Conservation (phyloP, 2,888 invertebrate genomes). For the Agrenia bidenticulata region DNA sequence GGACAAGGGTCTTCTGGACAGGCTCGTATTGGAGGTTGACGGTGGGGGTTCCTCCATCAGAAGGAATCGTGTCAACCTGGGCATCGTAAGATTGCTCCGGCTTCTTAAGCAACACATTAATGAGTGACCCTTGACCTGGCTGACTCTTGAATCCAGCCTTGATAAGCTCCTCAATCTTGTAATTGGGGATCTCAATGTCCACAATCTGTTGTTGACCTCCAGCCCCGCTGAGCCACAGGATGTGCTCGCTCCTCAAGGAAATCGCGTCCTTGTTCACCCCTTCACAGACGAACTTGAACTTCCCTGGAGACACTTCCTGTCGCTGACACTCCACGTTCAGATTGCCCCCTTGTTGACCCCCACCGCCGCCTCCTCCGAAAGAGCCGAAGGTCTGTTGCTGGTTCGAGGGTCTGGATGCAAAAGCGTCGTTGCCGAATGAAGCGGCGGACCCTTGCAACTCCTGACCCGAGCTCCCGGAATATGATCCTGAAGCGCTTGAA, state of each 20-base stretch:
- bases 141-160: constrained; percentile 36
- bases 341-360: constrained; percentile 11
- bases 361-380: constrained; percentile 12
- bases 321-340: constrained; percentile 38
- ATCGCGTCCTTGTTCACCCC: constrained; percentile 35
- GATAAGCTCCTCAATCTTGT: constrained; percentile 39
- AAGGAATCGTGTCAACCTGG: constrained; percentile 28
- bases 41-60: constrained; percentile 21
- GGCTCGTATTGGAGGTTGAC: constrained; percentile 39
- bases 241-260: constrained; percentile 35
- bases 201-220: constrained; percentile 24
- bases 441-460: constrained; percentile 20
- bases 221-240: constrained; percentile 31
- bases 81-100: constrained; percentile 40
- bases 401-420: neutral
- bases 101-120: constrained; percentile 37
- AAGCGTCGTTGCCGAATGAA: constrained; percentile 8
- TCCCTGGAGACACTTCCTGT: constrained; percentile 23
- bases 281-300: constrained; percentile 33
- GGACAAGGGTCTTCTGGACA: constrained; percentile 35
- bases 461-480: neutral
- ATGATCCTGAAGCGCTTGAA: neutral
- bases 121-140: constrained; percentile 22
- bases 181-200: constrained; percentile 40
- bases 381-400: constrained; percentile 8